Conservation (phyloP, 64 coral and sea anemone genomes). For the Montipora cactus region DNA sequence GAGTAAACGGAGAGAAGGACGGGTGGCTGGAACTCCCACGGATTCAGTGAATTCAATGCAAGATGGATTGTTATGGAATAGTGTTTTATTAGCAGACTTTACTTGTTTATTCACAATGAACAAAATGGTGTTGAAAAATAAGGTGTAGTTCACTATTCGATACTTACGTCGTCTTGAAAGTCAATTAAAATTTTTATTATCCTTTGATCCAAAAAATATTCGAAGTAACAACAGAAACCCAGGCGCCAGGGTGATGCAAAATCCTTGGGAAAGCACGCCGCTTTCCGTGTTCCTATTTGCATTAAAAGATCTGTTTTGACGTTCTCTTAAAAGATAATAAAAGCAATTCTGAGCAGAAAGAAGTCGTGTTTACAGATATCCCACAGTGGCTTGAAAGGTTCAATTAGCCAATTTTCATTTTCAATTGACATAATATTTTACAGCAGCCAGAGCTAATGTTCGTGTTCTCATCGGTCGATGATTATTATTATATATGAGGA, state of each 20-base stretch:
- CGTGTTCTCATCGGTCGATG: not conserved
- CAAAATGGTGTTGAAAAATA: conserved; percentile 25
- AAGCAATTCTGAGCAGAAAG: conserved; percentile 43
- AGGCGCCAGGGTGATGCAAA: conserved; percentile 37
- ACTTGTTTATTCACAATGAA: conserved; percentile 38
- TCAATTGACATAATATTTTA: conserved; percentile 32
- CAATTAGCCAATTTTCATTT: conserved; percentile 31
- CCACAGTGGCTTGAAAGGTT: conserved; percentile 22
- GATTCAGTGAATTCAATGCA: conserved; percentile 35
- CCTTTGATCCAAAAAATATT: not conserved
- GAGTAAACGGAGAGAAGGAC: conserved; percentile 42
- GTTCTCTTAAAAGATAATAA: conserved; percentile 33
- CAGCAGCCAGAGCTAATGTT: not conserved
- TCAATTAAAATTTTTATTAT: not conserved
- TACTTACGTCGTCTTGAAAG: not conserved
- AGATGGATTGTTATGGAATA: conserved; percentile 34
- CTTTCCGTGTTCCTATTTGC: not conserved
- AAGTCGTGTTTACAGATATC: conserved; percentile 43
- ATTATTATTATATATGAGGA: not conserved
- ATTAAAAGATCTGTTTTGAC: conserved; percentile 48
- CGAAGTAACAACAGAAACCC: not conserved
- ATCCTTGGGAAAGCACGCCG: conserved; percentile 7
- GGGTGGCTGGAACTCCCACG: conserved; percentile 50
- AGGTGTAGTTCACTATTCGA: conserved; percentile 11
- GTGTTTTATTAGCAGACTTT: conserved; percentile 37